Conservation (phyloP, 2,113 vertebrate species). For the Mixornis gularis region DNA sequence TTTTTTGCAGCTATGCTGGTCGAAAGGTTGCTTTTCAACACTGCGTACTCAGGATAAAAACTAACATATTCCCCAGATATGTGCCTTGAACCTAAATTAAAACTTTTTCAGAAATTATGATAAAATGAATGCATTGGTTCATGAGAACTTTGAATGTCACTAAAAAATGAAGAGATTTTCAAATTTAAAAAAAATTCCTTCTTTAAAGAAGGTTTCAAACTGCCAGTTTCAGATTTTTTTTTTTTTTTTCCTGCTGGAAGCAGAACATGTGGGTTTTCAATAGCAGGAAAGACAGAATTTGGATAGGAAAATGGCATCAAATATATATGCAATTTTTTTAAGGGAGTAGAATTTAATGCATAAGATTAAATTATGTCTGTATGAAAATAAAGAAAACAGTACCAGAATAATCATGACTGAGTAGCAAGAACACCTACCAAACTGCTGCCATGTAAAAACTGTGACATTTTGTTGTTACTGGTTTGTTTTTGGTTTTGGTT, state of each 20-base stretch:
- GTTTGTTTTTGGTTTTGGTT: neutral
- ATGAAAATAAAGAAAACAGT: neutral
- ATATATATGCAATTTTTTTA: neutral
- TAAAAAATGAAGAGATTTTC: neutral
- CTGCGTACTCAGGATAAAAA: fast-evolving
- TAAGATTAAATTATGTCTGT: neutral
- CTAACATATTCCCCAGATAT: neutral
- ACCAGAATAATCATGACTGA: neutral
- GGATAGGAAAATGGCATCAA: neutral
- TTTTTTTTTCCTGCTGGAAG: neutral
- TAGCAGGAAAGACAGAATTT: neutral
- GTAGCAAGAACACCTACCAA: neutral
- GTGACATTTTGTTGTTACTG: neutral
- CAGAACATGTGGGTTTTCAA: neutral
- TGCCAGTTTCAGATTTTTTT: fast-evolving
- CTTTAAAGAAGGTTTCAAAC: neutral
- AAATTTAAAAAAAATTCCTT: neutral
- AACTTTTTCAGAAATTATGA: neutral
- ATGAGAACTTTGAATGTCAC: neutral
- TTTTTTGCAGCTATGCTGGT: neutral
- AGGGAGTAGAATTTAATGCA: neutral
- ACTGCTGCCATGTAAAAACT: neutral
- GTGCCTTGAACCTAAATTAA: neutral
- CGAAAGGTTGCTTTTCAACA: neutral
- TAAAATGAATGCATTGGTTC: neutral